Percentiles rank a stretch among this genome's conserved stretches.
These are phyloP conservation scores for Triplophysa rosa DNA, from an alignment of 2,113 vertebrate species.

Conservation along the genomic window DNA sequence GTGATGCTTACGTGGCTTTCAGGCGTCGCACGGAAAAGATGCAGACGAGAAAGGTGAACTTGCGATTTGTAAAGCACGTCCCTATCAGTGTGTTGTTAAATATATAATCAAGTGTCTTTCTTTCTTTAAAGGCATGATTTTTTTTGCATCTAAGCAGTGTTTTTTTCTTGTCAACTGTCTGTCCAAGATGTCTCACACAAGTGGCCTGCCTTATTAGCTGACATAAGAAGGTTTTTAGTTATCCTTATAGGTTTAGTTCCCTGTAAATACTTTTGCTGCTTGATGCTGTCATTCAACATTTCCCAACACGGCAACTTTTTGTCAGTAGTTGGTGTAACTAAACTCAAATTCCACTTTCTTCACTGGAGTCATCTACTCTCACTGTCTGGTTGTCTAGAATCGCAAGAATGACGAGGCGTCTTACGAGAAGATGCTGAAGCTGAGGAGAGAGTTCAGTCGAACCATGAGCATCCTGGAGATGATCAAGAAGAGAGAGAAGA, in stretches of 20 bases:
- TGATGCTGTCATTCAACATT: too few relatives aligned
- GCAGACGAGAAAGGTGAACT: slow-evolving; percentile 90
- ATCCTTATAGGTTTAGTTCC: too few relatives aligned
- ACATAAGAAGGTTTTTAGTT: too few relatives aligned
- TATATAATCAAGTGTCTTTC: too few relatives aligned
- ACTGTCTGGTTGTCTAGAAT: slow-evolving; percentile 73
- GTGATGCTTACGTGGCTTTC: slow-evolving; percentile 91
- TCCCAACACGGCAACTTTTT: too few relatives aligned
- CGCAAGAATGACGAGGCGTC: slow-evolving; percentile 94
- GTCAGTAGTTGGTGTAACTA: too few relatives aligned
- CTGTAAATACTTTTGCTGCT: too few relatives aligned
- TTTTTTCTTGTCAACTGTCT: too few relatives aligned
- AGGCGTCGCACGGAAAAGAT: slow-evolving; percentile 92
- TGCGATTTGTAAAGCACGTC: neutral
- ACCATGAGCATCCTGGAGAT: slow-evolving; percentile 93
- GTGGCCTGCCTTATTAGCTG: too few relatives aligned
- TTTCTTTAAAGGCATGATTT: too few relatives aligned
- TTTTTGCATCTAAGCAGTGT: too few relatives aligned
- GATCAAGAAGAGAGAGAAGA: slow-evolving; percentile 92
- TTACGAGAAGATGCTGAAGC: slow-evolving; percentile 92
- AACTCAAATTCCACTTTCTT: neutral
- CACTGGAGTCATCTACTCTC: neutral
- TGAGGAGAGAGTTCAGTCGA: slow-evolving; percentile 90
- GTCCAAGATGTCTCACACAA: too few relatives aligned
- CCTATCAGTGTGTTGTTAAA: neutral